phyloP scores from a whole-genome alignment of 2,888 invertebrate genomes.

The Cheilosia vulpina region DNA sequence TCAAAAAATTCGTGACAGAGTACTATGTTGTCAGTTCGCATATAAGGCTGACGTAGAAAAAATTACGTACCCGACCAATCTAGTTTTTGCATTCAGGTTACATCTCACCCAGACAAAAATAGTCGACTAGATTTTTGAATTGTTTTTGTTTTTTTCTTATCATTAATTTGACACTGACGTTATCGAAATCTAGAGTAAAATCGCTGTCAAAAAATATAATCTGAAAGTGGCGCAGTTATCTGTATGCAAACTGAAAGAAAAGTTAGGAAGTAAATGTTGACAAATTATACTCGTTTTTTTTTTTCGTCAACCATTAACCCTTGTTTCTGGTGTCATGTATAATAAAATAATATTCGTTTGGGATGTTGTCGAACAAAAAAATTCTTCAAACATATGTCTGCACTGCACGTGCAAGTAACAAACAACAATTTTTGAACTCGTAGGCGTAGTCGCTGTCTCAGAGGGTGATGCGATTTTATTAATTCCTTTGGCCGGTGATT shows the following conservation, averaged over 20 bases:
- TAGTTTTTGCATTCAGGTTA: too few species aligned
- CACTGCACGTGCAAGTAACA: not conserved
- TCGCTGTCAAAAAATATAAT: not conserved
- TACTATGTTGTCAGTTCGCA: too few species aligned
- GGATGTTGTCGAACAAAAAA: conserved; percentile 3
- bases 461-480: conserved; percentile 10
- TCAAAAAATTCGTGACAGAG: too few species aligned
- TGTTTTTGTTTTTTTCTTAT: too few species aligned
- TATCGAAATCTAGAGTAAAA: too few species aligned
- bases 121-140: too few species aligned
- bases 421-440: not conserved
- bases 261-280: conserved; percentile 4
- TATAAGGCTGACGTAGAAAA: too few species aligned
- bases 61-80: too few species aligned
- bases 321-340: conserved; percentile 1
- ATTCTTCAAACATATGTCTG: conserved; percentile 13
- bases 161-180: too few species aligned
- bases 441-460: not conserved
- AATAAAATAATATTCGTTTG: not conserved
- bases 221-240: not conserved
- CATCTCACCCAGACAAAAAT: too few species aligned
- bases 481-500: not conserved
- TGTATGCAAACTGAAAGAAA: not conserved
- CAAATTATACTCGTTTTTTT: conserved; percentile 33
- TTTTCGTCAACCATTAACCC: conserved; percentile 54